Evolutionary conservation across 2,888 invertebrate genomes (phyloP).

Genomic region (Pseudanteris insignis): DNA sequence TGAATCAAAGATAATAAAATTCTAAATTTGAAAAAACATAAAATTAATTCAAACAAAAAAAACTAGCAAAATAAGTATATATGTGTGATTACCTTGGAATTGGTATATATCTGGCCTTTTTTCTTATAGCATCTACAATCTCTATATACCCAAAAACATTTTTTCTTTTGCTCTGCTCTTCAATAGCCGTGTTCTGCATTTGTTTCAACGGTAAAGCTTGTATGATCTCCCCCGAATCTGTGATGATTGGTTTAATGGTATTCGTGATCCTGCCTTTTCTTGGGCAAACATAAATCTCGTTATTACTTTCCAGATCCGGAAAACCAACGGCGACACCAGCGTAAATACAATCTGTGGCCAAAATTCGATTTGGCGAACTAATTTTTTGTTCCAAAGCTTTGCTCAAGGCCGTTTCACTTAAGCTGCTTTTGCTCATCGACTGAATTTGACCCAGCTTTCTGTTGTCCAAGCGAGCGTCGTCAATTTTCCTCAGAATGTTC

Average conservation of each 20-base stretch:
- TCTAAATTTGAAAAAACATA: no score
- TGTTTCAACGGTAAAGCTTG: background rate
- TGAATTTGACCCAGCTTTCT: conserved; percentile 47
- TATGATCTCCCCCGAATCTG: conserved; percentile 55
- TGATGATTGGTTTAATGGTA: conserved; percentile 51
- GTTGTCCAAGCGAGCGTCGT: conserved; percentile 39
- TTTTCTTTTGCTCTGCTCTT: no score
- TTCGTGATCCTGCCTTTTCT: conserved; percentile 48
- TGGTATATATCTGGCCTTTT: no score
- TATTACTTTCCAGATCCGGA: conserved; percentile 66
- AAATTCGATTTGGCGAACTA: conserved; percentile 66
- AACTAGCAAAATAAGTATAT: no score
- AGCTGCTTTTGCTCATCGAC: conserved; percentile 39
- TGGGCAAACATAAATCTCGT: conserved; percentile 63
- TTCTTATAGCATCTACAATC: no score
- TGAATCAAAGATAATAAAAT: no score
- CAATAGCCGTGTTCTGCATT: no score
- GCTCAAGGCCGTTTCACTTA: conserved; percentile 55
- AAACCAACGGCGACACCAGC: conserved; percentile 67
- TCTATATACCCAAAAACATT: no score
- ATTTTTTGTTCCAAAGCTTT: conserved; percentile 64
- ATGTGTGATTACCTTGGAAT: no score
- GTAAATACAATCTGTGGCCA: conserved; percentile 63
- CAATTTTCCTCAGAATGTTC: conserved; percentile 54
- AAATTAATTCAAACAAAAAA: no score